Base-by-base conservation (phyloP, 2,888 invertebrate species). In the Ectobius pallidus region DNA sequence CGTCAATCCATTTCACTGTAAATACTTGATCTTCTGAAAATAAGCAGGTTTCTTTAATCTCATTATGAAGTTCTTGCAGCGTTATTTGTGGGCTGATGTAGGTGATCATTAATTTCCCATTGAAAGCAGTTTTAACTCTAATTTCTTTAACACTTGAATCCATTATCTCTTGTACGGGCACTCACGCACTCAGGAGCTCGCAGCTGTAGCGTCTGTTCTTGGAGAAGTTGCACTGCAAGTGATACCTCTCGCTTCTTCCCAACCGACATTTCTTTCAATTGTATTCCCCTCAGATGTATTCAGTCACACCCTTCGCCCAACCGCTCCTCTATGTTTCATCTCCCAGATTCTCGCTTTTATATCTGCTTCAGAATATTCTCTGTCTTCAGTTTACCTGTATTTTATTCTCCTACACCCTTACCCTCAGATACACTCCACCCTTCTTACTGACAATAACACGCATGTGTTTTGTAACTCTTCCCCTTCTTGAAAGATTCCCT, bases 251-350 rank as follows among this genome's bases (percentile, higher is more conserved):
- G 58, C n/a, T n/a, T 30, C 18, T 58, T 30, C n/a, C 27, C 30
- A 58, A 58, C 52, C n/a, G 58, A 58, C 25, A 58, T 30, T 58
- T 58, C 58, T 30, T 58, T 30, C 30, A 58, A n/a, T 25, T 58
- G 22, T 58, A 1, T 58, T 58, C 30, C 58, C 30, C 58, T 25
- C 3, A 1, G 3, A 46, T 18, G 20, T 25, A 11, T 52, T 52
- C 20, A 14, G 25, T 52, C 4, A 6, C 11, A 52, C 6, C 52
- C 52, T 25, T 52, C 52, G 11, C 20, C 22, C 18, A 46, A 46
- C 1, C 18, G 18, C 46, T 7, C 22, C 7, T 30, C n/a, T 30
- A 16, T 3, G 30, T 58, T 58, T 32, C 58, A 30, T 58, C 25
- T 34, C 7, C 11, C 34, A 34, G 7, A 34, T 11, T 11, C 34